phyloP scores from a whole-genome alignment of 2,888 invertebrate species.

The Euzetes globulus region DNA sequence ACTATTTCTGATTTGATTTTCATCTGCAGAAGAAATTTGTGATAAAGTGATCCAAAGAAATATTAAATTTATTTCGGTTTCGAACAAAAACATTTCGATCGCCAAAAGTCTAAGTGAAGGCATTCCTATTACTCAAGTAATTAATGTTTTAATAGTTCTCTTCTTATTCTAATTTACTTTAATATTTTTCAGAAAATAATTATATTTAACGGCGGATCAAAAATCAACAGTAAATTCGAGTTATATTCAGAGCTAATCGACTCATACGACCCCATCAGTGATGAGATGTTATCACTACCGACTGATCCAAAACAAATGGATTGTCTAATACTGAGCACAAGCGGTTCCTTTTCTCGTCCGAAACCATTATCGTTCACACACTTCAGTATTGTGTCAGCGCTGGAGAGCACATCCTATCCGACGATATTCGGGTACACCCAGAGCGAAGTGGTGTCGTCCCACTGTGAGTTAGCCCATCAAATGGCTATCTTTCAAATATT shows the following conservation, averaged over 20 bases:
- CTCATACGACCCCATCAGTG: background rate
- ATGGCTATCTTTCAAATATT: slow-evolving; percentile 1
- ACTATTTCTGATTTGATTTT: background rate
- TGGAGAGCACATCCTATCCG: slow-evolving; percentile 23
- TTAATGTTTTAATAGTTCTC: background rate
- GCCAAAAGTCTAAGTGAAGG: slow-evolving; percentile 8
- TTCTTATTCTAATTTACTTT: too few species aligned
- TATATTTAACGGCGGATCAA: background rate
- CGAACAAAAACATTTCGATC: background rate
- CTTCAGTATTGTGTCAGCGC: slow-evolving; percentile 12
- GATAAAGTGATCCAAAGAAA: slow-evolving; percentile 30
- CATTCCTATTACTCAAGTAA: slow-evolving; percentile 11
- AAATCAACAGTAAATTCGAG: background rate
- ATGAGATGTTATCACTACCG: background rate
- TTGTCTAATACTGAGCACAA: slow-evolving; percentile 24
- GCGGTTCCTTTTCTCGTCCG: slow-evolving; percentile 15
- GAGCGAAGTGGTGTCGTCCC: slow-evolving; percentile 19
- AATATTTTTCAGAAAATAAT: slow-evolving; percentile 21
- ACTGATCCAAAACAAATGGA: background rate
- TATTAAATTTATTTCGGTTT: slow-evolving; percentile 16
- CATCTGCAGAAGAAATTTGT: slow-evolving; percentile 11
- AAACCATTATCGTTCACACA: slow-evolving; percentile 25
- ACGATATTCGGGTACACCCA: slow-evolving; percentile 17
- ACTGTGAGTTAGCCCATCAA: background rate
- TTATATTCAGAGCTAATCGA: background rate